phyloP scores from a whole-genome alignment of 2,888 invertebrate genomes.

The Lasioglossum vierecki region DNA sequence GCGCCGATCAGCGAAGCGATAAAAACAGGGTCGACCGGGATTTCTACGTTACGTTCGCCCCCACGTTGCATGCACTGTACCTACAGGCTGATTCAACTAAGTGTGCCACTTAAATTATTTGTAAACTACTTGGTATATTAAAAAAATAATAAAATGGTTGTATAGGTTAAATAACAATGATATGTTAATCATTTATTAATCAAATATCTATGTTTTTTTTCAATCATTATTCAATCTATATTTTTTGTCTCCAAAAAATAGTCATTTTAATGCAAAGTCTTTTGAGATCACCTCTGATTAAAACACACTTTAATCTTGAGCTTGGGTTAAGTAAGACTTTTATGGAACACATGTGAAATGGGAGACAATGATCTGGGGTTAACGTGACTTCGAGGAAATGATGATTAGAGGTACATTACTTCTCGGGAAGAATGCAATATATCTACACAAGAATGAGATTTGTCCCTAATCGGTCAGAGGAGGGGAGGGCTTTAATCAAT shows the following conservation, averaged over 20 bases:
- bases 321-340: background rate
- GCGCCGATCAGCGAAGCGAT: constrained; percentile 54
- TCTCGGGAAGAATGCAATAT: constrained; percentile 22
- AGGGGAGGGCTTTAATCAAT: too few relatives aligned
- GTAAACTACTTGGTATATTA: background rate
- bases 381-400: constrained; percentile 30
- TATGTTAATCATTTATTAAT: background rate
- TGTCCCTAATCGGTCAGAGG: too few relatives aligned
- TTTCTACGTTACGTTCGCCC: constrained; percentile 54
- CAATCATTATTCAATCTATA: too few relatives aligned
- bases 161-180: background rate
- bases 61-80: constrained; percentile 45
- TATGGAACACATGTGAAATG: background rate
- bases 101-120: background rate
- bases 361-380: constrained; percentile 1
- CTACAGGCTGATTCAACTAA: background rate
- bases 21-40: constrained; percentile 53
- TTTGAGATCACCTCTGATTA: background rate
- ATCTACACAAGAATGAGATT: background rate
- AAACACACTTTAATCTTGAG: background rate
- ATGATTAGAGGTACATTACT: constrained; percentile 4
- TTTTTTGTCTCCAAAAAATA: too few relatives aligned
- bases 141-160: background rate
- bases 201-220: too few relatives aligned
- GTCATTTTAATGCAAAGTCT: background rate